phyloP scores from a whole-genome alignment of 1,140 invertebrate genomes.

The Apis dorsata region DNA sequence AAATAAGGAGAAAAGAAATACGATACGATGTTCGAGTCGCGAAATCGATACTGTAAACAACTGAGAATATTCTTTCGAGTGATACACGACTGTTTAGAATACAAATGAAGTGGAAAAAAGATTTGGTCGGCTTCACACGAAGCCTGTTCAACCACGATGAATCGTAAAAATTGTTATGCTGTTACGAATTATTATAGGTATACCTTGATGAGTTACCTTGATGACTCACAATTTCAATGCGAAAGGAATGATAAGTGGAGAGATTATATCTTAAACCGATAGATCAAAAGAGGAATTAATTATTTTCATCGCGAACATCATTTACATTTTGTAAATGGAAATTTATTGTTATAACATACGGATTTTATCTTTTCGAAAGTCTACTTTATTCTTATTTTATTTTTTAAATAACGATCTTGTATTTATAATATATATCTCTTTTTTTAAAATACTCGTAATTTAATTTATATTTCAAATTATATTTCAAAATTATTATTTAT shows the following conservation, averaged over 20 bases:
- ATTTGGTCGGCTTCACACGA: neutral
- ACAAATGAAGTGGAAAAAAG: neutral
- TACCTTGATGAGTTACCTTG: neutral
- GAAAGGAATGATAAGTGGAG: neutral
- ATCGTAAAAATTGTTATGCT: neutral
- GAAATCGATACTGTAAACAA: neutral
- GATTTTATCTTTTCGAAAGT: too few relatives aligned
- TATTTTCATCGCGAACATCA: neutral
- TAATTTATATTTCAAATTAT: too few relatives aligned
- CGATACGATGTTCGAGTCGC: too few relatives aligned
- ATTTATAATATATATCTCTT: too few relatives aligned
- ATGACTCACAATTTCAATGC: neutral
- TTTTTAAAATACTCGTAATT: too few relatives aligned
- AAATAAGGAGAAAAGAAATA: neutral
- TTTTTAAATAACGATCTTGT: too few relatives aligned
- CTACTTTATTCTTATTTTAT: too few relatives aligned
- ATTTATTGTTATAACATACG: neutral
- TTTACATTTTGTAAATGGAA: rapidly evolving
- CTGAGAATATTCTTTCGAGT: neutral
- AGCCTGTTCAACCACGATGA: neutral
- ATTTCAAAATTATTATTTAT: too few relatives aligned
- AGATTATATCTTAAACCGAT: neutral
- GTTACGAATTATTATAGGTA: neutral
- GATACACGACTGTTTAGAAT: neutral
- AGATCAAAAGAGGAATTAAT: too few relatives aligned